These are phyloP conservation scores for Paradoxurus hermaphroditus DNA, from an alignment of 2,113 vertebrate species.

Conservation along the genomic window DNA sequence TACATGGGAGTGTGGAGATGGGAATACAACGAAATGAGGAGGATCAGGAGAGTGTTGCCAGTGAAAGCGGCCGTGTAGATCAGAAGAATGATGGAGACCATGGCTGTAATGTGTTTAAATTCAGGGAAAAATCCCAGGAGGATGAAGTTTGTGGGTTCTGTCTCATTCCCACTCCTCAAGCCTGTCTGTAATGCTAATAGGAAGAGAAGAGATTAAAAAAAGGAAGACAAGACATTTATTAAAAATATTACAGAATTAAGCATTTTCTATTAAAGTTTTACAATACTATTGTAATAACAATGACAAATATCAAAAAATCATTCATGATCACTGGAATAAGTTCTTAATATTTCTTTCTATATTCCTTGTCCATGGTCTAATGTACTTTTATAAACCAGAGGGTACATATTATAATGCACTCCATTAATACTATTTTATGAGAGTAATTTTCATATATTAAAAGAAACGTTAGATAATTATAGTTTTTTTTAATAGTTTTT, in stretches of 20 bases:
- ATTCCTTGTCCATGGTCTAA: not conserved
- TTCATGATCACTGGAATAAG: not conserved
- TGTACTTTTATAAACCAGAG: not conserved
- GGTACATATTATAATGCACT: not conserved
- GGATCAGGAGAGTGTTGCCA: not conserved
- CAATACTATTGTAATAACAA: not conserved
- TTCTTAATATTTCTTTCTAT: not conserved
- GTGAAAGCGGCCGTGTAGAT: not conserved
- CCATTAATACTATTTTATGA: not conserved
- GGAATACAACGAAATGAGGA: constrained; percentile 20
- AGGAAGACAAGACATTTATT: not conserved
- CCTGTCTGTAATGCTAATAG: not conserved
- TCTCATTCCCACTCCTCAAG: not conserved
- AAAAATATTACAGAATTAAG: not conserved
- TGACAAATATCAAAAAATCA: not conserved
- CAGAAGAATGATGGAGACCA: not conserved
- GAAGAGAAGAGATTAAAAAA: not conserved
- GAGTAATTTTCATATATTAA: not conserved
- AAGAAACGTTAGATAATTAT: not conserved
- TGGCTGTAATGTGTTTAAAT: not conserved
- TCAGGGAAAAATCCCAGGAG: constrained; percentile 18
- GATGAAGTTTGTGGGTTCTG: not conserved
- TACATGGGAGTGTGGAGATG: constrained; percentile 50
- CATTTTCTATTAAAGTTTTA: not conserved
- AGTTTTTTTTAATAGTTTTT: too few species aligned